Evolutionary conservation across 2,113 vertebrate genomes (phyloP).

Genomic region (Pomatostomus ruficeps): DNA sequence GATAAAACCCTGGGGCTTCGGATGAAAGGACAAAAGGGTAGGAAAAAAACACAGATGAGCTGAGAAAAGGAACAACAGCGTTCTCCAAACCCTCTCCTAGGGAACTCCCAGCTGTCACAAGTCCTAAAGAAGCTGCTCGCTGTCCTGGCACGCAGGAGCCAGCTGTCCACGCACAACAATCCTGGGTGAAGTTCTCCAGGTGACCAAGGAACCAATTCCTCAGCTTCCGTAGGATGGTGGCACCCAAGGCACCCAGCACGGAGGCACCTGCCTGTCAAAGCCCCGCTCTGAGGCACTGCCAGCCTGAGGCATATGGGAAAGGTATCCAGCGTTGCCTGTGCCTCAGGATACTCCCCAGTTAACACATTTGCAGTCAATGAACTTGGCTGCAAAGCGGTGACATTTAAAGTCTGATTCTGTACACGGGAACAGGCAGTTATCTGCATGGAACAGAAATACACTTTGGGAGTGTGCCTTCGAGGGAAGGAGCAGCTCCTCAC

Average conservation of each 20-base stretch:
- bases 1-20: not conserved
- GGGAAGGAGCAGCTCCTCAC: not conserved
- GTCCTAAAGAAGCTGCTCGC: not conserved
- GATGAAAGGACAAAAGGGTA: not conserved
- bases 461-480: not conserved
- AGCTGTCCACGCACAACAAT: not conserved
- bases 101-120: not conserved
- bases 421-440: slow-evolving; percentile 8
- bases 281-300: not conserved
- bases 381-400: slow-evolving; percentile 23
- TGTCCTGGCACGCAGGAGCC: not conserved
- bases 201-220: not conserved
- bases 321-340: not conserved
- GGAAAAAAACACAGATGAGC: not conserved
- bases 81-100: not conserved
- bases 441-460: slow-evolving; percentile 24
- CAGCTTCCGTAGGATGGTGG: not conserved
- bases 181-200: not conserved
- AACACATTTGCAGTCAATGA: not conserved
- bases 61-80: not conserved
- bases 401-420: slow-evolving; percentile 22
- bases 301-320: not conserved
- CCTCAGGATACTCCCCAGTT: not conserved
- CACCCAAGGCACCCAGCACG: not conserved
- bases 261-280: not conserved